Base-by-base conservation (phyloP, 2,113 vertebrate species). In the Hiodon alosoides region DNA sequence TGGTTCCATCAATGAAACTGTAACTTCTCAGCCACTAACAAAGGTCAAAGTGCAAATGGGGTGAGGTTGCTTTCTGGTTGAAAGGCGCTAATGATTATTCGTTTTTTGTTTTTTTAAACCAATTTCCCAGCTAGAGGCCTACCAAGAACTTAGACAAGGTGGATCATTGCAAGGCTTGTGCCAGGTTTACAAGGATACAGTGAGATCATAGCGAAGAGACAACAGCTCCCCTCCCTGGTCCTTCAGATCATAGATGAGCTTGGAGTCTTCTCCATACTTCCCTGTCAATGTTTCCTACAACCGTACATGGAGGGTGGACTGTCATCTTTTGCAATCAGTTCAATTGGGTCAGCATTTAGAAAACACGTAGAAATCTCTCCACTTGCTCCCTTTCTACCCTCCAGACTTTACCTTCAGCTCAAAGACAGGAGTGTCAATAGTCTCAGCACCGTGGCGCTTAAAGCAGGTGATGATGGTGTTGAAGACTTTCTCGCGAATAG, bases 241-340 rank as follows among this genome's bases (percentile, higher is more conserved):
- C 74, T 99, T 97, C 17, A 99, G 89, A 80, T 99, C 96, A 0
- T 99, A 99, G 84, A 99, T 99, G 74, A 99, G 95, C 82, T 99
- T 98, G 0, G 97, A 98, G 76, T 99, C 97, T 84, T 99, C 97
- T 2, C 97, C 97, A 0, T 99, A 99, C 76, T 99, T 99, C 69
- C 97, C 97, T 0, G 90, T 98, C 77, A 99, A 65, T 0, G 96
- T 98, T 90, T 99, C 97, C 97, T 99, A 31, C 8, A 83, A 67
- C 76, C 83, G 48, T 69, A 14, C 8, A 52, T 31, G n/a, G n/a
- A 50, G 9, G 14, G 4, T 4, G 8, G 57, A 13, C 11, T 59
- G 13, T 46, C 13, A 53, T n/a, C 6, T 0, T n/a, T n/a, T 13
- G 46, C 14, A 52, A 52, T 16, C 13, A 52, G 66, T 50, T 68